Base-by-base conservation (phyloP, 2,888 invertebrate genomes). In the Trachelus iudaicus region DNA sequence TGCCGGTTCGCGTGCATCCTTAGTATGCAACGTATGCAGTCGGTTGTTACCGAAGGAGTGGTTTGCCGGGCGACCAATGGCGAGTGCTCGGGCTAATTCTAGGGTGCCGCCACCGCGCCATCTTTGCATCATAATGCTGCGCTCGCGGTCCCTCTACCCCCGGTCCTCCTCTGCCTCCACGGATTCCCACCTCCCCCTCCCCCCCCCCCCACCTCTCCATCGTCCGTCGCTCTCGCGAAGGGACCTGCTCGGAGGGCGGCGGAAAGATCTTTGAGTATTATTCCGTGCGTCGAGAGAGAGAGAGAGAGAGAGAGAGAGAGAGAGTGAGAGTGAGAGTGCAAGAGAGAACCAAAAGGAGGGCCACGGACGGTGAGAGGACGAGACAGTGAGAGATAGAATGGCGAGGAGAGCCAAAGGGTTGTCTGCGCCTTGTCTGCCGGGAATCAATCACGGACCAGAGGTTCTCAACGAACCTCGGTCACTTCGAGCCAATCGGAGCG, bases 21-120 rank as follows among this genome's bases (percentile, higher is more conserved):
- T 90, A 91, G 90, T 91, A 90, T 91, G 90, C 91, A 90, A 89
- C 88, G 90, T 90, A 91, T 91, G 91, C 90, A 91, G 89, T 91
- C 90, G 90, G 90, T 90, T 89, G 91, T 91, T 91, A 90, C 89
- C 89, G 90, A 91, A 91, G 91, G 91, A 91, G 91, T 91, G 91
- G 91, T 91, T 91, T 90, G 89, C 87, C 83, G 84, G 87, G 86
- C 90, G 90, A 88, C 91, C 91, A 91, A 91, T 91, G 91, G 91
- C 91, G 91, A 91, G 91, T 91, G 90, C 88, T 88, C 88, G 85
- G 90, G 89, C 89, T 91, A 91, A 91, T 91, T 91, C 91, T 91
- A 91, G 91, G 91, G 90, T 91, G 89, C 91, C 88, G 89, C 90
- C 85, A 87, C 90, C 89, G 90, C 91, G 91, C 91, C 91, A 91